A percentile compares a stretch with the other conserved stretches of the same genome.
These are phyloP conservation scores for Gymnoscopelus microlampas DNA, from an alignment of 2,797 vertebrate genomes.

Conservation along the genomic window DNA sequence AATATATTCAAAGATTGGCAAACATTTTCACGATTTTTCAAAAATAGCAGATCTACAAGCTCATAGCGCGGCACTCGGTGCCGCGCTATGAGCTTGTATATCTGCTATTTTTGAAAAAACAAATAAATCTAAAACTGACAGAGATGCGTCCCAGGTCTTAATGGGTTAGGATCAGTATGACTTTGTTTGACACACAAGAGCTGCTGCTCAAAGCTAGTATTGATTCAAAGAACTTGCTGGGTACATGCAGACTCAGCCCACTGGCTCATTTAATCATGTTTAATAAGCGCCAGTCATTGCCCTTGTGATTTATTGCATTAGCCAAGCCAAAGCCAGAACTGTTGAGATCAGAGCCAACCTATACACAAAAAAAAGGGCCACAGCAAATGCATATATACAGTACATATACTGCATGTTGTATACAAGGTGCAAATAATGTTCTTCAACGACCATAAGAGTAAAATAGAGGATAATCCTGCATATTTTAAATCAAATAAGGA, in stretches of 20 bases:
- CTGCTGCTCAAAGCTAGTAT: constrained; percentile 74
- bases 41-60: too few species aligned
- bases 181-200: constrained; percentile 81
- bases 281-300: constrained; percentile 79
- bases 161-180: constrained; percentile 68
- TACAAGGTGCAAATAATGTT: too few species aligned
- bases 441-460: constrained; percentile 17
- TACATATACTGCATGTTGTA: not conserved
- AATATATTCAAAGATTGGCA: too few species aligned
- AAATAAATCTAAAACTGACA: too few species aligned
- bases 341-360: constrained; percentile 70
- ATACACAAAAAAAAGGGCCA: constrained; percentile 49
- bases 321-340: constrained; percentile 68
- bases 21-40: too few species aligned
- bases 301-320: constrained; percentile 76
- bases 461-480: constrained; percentile 20
- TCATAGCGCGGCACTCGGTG: too few species aligned
- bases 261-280: constrained; percentile 83
- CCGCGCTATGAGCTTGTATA: too few species aligned
- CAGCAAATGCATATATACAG: constrained; percentile 60
- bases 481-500: constrained; percentile 40
- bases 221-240: constrained; percentile 75
- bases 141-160: too few species aligned
- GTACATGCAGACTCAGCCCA: constrained; percentile 73
- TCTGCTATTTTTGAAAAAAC: too few species aligned